A percentile compares a stretch with the other conserved stretches of the same genome.
Conservation (phyloP, 2,888 invertebrate genomes). For the Diplazon laetatorius region DNA sequence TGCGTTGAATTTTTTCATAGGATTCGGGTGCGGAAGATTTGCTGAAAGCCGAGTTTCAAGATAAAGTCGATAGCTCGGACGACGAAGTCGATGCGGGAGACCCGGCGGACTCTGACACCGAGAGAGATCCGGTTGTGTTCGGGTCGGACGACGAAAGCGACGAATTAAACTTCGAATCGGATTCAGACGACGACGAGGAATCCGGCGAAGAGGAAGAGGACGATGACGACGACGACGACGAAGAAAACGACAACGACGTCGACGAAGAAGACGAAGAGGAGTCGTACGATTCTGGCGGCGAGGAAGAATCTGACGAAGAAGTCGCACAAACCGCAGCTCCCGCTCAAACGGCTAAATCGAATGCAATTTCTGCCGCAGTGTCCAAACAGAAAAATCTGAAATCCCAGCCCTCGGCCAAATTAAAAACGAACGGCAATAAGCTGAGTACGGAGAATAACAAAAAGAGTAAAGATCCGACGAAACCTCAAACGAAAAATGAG, state of each 20-base stretch:
- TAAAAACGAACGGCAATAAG: slow-evolving; percentile 53
- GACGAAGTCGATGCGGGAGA: slow-evolving; percentile 82
- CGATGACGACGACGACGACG: slow-evolving; percentile 40
- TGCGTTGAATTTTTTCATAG: slow-evolving; percentile 65
- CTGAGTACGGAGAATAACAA: slow-evolving; percentile 51
- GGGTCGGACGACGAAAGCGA: slow-evolving; percentile 84
- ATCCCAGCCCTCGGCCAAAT: slow-evolving; percentile 24
- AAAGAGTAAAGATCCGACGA: slow-evolving; percentile 39
- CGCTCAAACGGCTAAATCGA: not conserved
- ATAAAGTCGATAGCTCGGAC: slow-evolving; percentile 82
- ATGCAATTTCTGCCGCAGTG: not conserved
- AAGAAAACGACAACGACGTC: slow-evolving; percentile 40
- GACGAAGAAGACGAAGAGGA: slow-evolving; percentile 43
- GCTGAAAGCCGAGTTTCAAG: slow-evolving; percentile 74
- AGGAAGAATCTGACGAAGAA: slow-evolving; percentile 1
- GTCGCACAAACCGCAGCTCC: not conserved
- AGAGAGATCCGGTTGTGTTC: slow-evolving; percentile 81
- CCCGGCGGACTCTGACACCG: slow-evolving; percentile 83
- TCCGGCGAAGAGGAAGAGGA: slow-evolving; percentile 46
- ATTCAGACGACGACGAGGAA: slow-evolving; percentile 63
- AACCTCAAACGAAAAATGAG: slow-evolving; percentile 48
- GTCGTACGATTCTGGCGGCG: slow-evolving; percentile 39
- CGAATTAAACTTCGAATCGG: slow-evolving; percentile 66
- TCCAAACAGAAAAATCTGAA: slow-evolving; percentile 34
- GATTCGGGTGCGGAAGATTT: slow-evolving; percentile 77